Conservation (phyloP, 2,113 vertebrate species). For the Rhineura floridana region DNA sequence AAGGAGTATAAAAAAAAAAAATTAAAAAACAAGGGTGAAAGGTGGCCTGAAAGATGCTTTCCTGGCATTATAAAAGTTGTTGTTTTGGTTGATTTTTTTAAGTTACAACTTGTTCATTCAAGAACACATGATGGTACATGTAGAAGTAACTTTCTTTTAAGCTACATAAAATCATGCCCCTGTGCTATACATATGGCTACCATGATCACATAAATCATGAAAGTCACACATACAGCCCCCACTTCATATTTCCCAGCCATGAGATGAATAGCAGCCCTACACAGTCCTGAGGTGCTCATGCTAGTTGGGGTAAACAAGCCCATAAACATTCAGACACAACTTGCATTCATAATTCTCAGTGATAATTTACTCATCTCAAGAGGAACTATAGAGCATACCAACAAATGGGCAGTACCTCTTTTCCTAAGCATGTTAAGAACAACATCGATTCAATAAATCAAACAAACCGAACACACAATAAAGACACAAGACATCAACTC, state of each 20-base stretch:
- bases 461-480: background rate
- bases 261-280: background rate
- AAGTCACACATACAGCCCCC: no score
- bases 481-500: no score
- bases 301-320: no score
- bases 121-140: background rate
- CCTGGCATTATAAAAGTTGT: background rate
- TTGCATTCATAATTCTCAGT: background rate
- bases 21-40: background rate
- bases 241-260: no score
- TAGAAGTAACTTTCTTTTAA: background rate
- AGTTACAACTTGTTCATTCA: background rate
- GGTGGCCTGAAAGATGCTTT: background rate
- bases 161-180: background rate
- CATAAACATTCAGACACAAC: background rate
- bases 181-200: background rate
- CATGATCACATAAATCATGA: background rate
- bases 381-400: background rate
- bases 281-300: background rate
- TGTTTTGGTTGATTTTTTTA: no score
- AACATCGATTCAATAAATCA: background rate
- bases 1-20: constrained; percentile 12
- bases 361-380: background rate
- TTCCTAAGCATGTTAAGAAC: background rate
- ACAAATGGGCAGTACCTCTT: background rate